Evolutionary conservation across 2,888 invertebrate species (phyloP).

Genomic region (Ophion slaviceki): DNA sequence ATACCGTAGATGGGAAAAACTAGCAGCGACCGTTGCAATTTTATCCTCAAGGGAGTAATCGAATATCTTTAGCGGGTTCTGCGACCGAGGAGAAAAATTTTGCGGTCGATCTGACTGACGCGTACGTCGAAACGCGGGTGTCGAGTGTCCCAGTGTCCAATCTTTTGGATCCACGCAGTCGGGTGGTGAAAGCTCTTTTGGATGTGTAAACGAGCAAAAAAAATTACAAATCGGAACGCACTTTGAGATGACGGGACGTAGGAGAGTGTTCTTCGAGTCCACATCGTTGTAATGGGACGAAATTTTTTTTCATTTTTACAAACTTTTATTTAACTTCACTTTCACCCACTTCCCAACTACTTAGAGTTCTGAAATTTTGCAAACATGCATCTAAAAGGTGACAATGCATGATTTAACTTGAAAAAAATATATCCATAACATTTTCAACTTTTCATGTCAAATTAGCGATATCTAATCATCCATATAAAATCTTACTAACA

Average conservation of each 20-base stretch:
- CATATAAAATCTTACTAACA: too few species aligned
- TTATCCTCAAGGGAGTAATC: constrained; percentile 70
- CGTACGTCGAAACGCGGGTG: constrained; percentile 59
- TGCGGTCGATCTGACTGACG: constrained; percentile 69
- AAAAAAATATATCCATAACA: too few species aligned
- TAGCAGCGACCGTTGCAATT: constrained; percentile 67
- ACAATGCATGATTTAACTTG: too few species aligned
- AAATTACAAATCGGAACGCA: neutral
- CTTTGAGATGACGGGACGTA: neutral
- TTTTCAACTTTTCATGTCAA: too few species aligned
- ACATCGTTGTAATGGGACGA: too few species aligned
- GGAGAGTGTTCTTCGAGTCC: neutral
- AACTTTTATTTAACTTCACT: too few species aligned
- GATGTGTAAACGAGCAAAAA: neutral
- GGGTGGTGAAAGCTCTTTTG: constrained; percentile 13
- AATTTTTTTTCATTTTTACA: too few species aligned
- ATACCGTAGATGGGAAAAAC: constrained; percentile 14
- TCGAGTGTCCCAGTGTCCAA: constrained; percentile 70
- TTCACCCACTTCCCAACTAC: too few species aligned
- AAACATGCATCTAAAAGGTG: too few species aligned
- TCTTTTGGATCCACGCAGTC: constrained; percentile 44
- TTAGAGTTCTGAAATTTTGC: too few species aligned
- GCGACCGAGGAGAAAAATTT: constrained; percentile 70
- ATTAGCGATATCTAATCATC: too few species aligned
- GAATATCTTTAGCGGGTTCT: constrained; percentile 69